Evolutionary conservation across 2,797 vertebrate species (phyloP).

Genomic region (Dryobates pubescens): DNA sequence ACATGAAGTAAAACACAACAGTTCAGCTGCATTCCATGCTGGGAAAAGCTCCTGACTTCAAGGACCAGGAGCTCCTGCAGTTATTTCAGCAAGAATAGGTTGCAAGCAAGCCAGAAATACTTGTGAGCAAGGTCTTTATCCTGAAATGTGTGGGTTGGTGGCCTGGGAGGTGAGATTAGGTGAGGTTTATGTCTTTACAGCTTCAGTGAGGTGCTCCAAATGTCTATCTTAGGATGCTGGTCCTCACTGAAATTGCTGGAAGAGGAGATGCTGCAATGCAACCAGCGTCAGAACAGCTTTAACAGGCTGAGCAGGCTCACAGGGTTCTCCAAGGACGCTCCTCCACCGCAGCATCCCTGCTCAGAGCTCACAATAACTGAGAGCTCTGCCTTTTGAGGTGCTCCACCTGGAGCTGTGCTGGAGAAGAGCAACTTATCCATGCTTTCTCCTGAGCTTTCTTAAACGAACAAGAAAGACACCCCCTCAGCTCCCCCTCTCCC

Average conservation of each 20-base stretch:
- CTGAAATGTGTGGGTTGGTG: not conserved
- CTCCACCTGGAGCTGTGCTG: conserved; percentile 47
- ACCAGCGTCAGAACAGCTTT: not conserved
- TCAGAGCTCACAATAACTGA: conserved; percentile 60
- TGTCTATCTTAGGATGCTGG: not conserved
- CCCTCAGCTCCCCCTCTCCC: no score
- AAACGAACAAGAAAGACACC: not conserved
- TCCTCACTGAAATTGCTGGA: not conserved
- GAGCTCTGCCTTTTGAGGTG: conserved; percentile 29
- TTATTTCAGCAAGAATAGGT: not conserved
- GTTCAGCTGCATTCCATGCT: not conserved
- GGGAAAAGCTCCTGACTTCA: not conserved
- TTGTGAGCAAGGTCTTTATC: not conserved
- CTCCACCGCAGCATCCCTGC: conserved; percentile 60
- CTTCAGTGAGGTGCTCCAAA: not conserved
- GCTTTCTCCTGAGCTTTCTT: not conserved
- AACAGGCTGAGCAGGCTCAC: not conserved
- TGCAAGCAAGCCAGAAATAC: not conserved
- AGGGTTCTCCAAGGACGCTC: conserved; percentile 41
- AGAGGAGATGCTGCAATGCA: not conserved
- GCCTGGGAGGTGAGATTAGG: not conserved
- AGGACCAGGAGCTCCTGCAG: not conserved
- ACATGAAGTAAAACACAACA: not conserved
- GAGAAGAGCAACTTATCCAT: conserved; percentile 69
- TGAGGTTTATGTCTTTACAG: not conserved